Conservation (phyloP, 2,797 vertebrate species). For the Nyctibius grandis region DNA sequence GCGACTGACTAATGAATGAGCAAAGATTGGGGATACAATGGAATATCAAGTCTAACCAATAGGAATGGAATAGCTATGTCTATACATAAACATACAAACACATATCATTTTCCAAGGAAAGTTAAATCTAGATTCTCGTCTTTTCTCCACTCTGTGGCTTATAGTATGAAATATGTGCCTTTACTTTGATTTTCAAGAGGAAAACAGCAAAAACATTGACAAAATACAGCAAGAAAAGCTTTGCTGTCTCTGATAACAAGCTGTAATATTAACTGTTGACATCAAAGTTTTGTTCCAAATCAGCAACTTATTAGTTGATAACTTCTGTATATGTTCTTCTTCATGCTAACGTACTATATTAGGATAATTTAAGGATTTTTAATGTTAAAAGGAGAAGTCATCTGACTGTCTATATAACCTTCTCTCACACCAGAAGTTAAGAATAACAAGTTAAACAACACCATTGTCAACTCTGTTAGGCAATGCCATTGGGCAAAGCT, state of each 20-base stretch:
- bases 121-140: not conserved
- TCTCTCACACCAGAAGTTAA: not conserved
- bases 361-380: not conserved
- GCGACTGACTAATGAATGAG: not conserved
- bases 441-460: not conserved
- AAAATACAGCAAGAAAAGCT: not conserved
- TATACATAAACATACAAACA: not conserved
- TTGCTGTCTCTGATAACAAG: not conserved
- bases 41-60: not conserved
- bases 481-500: constrained; percentile 18
- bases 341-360: not conserved
- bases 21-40: not conserved
- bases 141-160: not conserved
- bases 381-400: not conserved
- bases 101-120: not conserved
- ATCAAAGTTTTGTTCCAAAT: not conserved
- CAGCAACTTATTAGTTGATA: not conserved
- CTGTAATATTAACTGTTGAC: not conserved
- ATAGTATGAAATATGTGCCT: not conserved
- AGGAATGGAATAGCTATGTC: not conserved
- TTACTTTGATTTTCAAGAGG: not conserved
- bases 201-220: not conserved
- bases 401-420: not conserved
- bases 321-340: not conserved
- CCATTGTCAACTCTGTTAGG: not conserved